phyloP scores from a whole-genome alignment of 2,797 vertebrate species.

The Adrianichthys oophorus region DNA sequence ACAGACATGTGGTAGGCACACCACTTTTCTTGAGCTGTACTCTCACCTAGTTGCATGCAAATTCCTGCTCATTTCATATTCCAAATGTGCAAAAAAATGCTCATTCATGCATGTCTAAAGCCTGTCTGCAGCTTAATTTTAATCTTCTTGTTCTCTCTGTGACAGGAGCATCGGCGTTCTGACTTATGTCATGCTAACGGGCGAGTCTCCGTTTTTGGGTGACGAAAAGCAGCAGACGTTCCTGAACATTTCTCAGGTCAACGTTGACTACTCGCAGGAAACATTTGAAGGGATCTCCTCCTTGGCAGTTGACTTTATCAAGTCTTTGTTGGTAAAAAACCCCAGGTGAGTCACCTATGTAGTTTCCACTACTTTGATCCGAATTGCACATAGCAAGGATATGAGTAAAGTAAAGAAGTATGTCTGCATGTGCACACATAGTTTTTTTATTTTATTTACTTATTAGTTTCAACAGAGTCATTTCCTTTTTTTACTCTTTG shows the following conservation, averaged over 20 bases:
- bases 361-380: slow-evolving; percentile 8
- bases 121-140: slow-evolving; percentile 1
- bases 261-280: slow-evolving; percentile 79
- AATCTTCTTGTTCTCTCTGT: slow-evolving; percentile 2
- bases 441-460: background rate
- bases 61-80: slow-evolving; percentile 22
- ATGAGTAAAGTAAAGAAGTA: slow-evolving; percentile 43
- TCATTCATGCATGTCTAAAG: background rate
- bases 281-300: slow-evolving; percentile 80
- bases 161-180: slow-evolving; percentile 80
- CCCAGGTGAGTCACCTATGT: slow-evolving; percentile 72
- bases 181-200: slow-evolving; percentile 83
- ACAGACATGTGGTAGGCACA: slow-evolving; percentile 87
- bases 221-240: slow-evolving; percentile 83
- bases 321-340: slow-evolving; percentile 78
- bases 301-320: slow-evolving; percentile 82
- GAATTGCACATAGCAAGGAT: slow-evolving; percentile 27
- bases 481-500: background rate
- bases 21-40: slow-evolving; percentile 13
- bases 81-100: background rate
- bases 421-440: slow-evolving; percentile 13
- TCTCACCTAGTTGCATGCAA: slow-evolving; percentile 5
- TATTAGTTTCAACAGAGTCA: slow-evolving; percentile 28
- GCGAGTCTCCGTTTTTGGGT: slow-evolving; percentile 83
- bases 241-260: slow-evolving; percentile 85